Evolutionary conservation across 1,140 invertebrate genomes (phyloP), one percentile per base, ranked within the genome.

Genomic region (Magallana ariakensis): DNA sequence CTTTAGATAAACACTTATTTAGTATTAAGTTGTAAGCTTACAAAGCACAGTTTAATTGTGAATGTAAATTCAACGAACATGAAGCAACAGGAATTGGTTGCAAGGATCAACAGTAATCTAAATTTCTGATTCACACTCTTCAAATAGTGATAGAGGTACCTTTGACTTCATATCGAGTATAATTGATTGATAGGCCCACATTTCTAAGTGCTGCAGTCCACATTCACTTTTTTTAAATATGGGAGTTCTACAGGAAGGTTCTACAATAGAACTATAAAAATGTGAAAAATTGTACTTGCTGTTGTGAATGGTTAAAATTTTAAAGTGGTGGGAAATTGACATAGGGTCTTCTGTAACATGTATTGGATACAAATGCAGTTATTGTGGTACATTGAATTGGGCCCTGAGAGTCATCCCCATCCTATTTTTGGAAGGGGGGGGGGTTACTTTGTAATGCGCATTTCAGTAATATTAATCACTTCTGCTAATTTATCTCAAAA

Each of bases 41-140:
- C 58, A 60, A 60, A 60, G 58, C 58, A 60, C 58, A 60, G 58
- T 60, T 60, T 60, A 60, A 60, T 60, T 60, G 58, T 60, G 58
- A 60, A 60, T 60, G 58, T 60, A 60, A 60, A 60, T 60, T 60
- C 58, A 60, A 60, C 58, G 58, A 60, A 60, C 58, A 60, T 46
- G 33, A 46, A 46, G 33, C 33, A 46, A 2, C 33, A 46, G 33
- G 33, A 46, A 4, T 46, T 46, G 33, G 33, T 46, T 46, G 33
- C 33, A 46, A 46, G 33, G 33, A 46, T 46, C 33, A 46, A 46
- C 33, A 46, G 33, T 46, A 46, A 46, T 46, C 33, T 46, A 46
- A 46, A 60, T 60, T 60, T 60, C 58, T 60, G 58, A 60, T 60
- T 60, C 15, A 60, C 58, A 60, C 58, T 60, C 11, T 60, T n/a